phyloP scores from a whole-genome alignment of 2,113 vertebrate genomes.

The Trematocara unimaculatum region DNA sequence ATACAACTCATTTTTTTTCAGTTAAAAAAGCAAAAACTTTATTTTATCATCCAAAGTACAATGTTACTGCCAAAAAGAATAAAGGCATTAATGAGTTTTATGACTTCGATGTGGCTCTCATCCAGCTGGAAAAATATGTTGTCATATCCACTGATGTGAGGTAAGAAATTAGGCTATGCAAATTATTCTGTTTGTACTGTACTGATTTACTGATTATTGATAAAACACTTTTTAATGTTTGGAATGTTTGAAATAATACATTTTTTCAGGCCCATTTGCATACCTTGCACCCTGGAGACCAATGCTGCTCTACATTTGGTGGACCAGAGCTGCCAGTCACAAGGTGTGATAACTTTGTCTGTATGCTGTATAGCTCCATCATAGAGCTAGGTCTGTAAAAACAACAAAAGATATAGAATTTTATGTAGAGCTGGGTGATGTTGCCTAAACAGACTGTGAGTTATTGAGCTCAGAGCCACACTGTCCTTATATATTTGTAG shows the following conservation, averaged over 20 bases:
- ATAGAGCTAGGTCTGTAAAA: not conserved
- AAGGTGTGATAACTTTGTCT: constrained; percentile 41
- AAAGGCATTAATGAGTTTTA: constrained; percentile 60
- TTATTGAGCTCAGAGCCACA: not conserved
- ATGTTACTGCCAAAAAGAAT: not conserved
- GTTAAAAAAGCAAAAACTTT: not conserved
- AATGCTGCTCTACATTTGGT: constrained; percentile 52
- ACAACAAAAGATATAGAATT: not conserved
- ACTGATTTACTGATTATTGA: not conserved
- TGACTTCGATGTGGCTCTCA: constrained; percentile 73
- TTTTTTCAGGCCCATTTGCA: constrained; percentile 68
- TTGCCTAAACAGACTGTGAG: not conserved
- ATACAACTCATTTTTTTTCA: not conserved
- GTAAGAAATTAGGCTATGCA: constrained; percentile 3
- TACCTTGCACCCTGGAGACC: constrained; percentile 71
- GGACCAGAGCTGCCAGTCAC: constrained; percentile 37
- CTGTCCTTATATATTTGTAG: not conserved
- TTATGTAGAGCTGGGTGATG: not conserved
- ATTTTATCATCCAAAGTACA: constrained; percentile 28
- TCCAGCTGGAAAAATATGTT: constrained; percentile 36
- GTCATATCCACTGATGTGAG: not conserved
- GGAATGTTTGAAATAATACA: not conserved
- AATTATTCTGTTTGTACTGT: not conserved
- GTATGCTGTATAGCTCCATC: not conserved
- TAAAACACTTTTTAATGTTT: not conserved